A percentile compares a stretch with the other conserved stretches of the same genome.
These are phyloP conservation scores for Spermophilus dauricus DNA, from an alignment of 2,113 vertebrate genomes.

Conservation along the genomic window DNA sequence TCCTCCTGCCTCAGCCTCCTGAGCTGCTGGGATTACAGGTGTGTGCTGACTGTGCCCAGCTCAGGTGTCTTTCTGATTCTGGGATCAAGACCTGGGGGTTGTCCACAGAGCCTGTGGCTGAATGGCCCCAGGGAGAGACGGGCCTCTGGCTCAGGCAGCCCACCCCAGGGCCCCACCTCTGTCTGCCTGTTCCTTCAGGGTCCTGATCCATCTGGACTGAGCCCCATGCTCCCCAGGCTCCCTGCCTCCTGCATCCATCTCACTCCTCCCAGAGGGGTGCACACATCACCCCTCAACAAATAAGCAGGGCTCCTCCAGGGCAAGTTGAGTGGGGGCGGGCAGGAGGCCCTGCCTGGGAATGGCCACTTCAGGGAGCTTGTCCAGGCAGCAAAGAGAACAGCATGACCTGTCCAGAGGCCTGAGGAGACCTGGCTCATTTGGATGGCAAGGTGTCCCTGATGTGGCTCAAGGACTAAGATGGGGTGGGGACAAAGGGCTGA, in stretches of 20 bases:
- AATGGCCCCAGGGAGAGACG: too few relatives aligned
- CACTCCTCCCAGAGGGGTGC: not conserved
- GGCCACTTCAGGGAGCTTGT: not conserved
- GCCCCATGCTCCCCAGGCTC: not conserved
- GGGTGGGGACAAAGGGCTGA: not conserved
- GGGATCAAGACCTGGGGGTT: not conserved
- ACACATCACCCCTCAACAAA: not conserved
- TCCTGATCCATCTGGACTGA: not conserved
- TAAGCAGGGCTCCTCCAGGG: not conserved
- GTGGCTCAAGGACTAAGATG: not conserved
- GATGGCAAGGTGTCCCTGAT: not conserved
- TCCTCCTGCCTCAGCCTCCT: too few relatives aligned
- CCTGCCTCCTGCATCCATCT: not conserved
- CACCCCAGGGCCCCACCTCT: not conserved
- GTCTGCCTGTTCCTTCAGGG: not conserved
- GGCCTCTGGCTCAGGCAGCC: not conserved
- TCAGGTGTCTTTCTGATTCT: not conserved
- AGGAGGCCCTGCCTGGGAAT: not conserved
- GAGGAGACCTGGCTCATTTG: not conserved
- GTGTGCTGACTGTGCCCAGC: too few relatives aligned
- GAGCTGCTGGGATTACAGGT: too few relatives aligned
- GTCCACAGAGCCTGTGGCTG: not conserved
- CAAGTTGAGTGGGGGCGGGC: not conserved
- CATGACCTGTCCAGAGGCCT: not conserved
- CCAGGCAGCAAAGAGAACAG: not conserved